phyloP scores from a whole-genome alignment of 2,113 vertebrate species.

The Rhabdomys dilectus region DNA sequence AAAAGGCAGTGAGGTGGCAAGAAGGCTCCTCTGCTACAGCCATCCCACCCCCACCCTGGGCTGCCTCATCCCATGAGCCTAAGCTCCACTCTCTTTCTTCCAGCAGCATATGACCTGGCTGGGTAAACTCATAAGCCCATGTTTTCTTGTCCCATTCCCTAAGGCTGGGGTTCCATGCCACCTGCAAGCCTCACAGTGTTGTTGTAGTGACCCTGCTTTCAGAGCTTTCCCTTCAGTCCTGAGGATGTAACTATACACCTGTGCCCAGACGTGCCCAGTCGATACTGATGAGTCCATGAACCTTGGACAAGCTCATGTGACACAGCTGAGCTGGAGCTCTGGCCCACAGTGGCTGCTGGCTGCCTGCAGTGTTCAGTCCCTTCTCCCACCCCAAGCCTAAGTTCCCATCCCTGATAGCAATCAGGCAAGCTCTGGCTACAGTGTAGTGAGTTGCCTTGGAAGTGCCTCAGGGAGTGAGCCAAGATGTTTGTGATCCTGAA shows the following conservation, averaged over 20 bases:
- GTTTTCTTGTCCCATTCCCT: neutral
- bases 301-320: neutral
- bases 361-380: neutral
- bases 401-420: neutral
- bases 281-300: neutral
- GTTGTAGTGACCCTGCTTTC: neutral
- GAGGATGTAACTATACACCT: too few species aligned
- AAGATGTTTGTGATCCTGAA: neutral
- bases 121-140: fast-evolving
- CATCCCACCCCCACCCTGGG: too few species aligned
- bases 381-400: too few species aligned
- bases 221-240: neutral
- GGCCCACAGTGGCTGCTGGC: neutral
- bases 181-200: neutral
- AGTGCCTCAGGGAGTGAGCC: neutral
- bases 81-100: neutral
- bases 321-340: neutral
- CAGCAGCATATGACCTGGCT: neutral
- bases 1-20: neutral
- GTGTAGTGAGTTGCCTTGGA: neutral
- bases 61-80: fast-evolving
- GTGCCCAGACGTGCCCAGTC: too few species aligned
- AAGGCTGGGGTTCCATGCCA: neutral
- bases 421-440: neutral
- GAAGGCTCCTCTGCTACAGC: too few species aligned